Evolutionary conservation across 2,888 invertebrate genomes (phyloP).

Genomic region (Nasonovia ribisnigri): DNA sequence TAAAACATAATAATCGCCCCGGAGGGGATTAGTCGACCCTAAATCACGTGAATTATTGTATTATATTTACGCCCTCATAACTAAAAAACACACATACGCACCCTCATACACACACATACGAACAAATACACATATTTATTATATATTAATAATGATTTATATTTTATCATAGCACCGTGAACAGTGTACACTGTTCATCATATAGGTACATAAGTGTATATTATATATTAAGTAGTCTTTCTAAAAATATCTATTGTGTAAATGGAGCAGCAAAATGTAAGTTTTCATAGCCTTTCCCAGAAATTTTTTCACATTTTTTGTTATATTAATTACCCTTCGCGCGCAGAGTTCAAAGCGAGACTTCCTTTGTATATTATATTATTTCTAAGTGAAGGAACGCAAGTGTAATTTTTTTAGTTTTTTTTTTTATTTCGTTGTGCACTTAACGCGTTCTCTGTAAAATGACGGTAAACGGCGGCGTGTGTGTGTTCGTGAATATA

Average conservation of each 20-base stretch:
- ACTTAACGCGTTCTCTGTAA: constrained; percentile 38
- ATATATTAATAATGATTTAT: not conserved
- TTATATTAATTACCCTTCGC: constrained; percentile 33
- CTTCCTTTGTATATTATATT: constrained; percentile 29
- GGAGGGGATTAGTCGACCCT: constrained; percentile 34
- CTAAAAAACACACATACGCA: not conserved
- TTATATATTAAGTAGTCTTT: not conserved
- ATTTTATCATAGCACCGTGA: not conserved
- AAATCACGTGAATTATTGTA: constrained; percentile 46
- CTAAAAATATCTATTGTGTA: not conserved
- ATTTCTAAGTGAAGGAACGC: constrained; percentile 41
- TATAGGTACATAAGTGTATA: not conserved
- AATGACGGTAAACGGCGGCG: constrained; percentile 1
- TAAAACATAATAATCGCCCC: constrained; percentile 49
- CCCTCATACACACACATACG: not conserved
- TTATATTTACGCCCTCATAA: constrained; percentile 20
- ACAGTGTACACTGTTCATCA: not conserved
- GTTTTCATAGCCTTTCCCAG: not conserved
- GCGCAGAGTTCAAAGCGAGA: constrained; percentile 18
- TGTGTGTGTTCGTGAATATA: not conserved
- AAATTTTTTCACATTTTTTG: not conserved
- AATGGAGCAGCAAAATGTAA: not conserved
- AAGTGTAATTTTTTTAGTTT: constrained; percentile 43
- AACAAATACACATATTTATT: not conserved
- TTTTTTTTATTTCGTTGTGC: constrained; percentile 28